phyloP scores from a whole-genome alignment of 2,113 vertebrate species.

The Nannobrachium achirus region DNA sequence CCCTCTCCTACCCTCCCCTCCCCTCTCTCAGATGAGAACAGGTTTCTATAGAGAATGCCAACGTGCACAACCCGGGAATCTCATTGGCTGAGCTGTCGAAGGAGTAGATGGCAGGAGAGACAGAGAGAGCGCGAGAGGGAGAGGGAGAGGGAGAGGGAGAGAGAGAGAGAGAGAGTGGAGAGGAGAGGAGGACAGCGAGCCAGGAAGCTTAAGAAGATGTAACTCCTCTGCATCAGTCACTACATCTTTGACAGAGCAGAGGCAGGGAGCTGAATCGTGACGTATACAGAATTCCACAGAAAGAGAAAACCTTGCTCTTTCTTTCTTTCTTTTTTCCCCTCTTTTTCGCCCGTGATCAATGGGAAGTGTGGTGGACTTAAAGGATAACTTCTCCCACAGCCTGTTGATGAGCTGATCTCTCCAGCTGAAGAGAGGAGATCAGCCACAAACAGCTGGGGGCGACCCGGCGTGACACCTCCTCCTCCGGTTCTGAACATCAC shows the following conservation, averaged over 20 bases:
- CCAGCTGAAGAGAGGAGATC: constrained; percentile 22
- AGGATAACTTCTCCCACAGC: constrained; percentile 51
- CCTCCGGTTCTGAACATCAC: constrained; percentile 34
- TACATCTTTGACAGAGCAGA: constrained; percentile 57
- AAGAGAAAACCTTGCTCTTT: background rate
- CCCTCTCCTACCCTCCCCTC: background rate
- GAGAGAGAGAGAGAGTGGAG: constrained; percentile 10
- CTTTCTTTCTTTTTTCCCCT: background rate
- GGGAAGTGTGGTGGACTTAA: constrained; percentile 25
- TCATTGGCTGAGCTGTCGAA: constrained; percentile 67
- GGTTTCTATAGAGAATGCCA: constrained; percentile 67
- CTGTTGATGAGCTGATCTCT: constrained; percentile 18
- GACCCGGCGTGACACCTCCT: constrained; percentile 33
- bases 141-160: constrained; percentile 17
- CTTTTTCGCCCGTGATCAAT: constrained; percentile 9
- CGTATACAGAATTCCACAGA: constrained; percentile 25
- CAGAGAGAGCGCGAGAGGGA: constrained; percentile 30
- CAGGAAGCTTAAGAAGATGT: constrained; percentile 64
- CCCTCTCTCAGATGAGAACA: constrained; percentile 58
- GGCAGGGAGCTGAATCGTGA: constrained; percentile 44
- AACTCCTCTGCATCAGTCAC: constrained; percentile 61
- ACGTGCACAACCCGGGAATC: constrained; percentile 35
- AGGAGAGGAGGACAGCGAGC: background rate
- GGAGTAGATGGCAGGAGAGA: constrained; percentile 57
- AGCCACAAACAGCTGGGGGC: constrained; percentile 49